These are phyloP conservation scores for Clunio marinus DNA, from an alignment of 2,888 invertebrate genomes.

Conservation along the genomic window DNA sequence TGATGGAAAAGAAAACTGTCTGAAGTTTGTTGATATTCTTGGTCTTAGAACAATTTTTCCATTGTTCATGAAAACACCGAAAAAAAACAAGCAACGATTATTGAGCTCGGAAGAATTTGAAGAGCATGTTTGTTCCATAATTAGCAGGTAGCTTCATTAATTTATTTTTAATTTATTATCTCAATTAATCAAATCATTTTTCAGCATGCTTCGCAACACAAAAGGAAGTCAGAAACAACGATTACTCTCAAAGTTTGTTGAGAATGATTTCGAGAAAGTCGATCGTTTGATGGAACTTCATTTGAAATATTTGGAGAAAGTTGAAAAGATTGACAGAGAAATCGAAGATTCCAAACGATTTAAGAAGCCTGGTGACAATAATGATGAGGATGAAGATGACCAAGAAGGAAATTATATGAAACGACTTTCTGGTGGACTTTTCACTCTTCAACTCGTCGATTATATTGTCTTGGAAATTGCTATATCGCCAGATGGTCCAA, in stretches of 20 bases:
- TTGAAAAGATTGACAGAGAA: constrained; percentile 74
- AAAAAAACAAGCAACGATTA: constrained; percentile 71
- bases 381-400: constrained; percentile 64
- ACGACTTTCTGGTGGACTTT: constrained; percentile 89
- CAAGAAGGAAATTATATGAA: constrained; percentile 85
- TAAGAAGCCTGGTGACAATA: background rate
- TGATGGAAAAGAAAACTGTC: constrained; percentile 92
- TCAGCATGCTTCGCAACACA: constrained; percentile 71
- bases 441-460: constrained; percentile 91
- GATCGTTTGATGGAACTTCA: constrained; percentile 94
- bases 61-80: constrained; percentile 98
- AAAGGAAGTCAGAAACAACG: constrained; percentile 85
- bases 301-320: constrained; percentile 93
- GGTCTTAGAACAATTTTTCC: constrained; percentile 96
- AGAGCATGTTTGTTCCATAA: constrained; percentile 49
- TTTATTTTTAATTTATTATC: constrained; percentile 37
- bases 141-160: constrained; percentile 44
- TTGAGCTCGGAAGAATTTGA: constrained; percentile 86
- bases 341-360: constrained; percentile 56
- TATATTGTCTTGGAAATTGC: constrained; percentile 76
- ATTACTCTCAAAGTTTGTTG: constrained; percentile 90
- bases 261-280: constrained; percentile 97
- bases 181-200: constrained; percentile 20
- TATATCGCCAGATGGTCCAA: constrained; percentile 55
- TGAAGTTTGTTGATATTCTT: constrained; percentile 96